These are phyloP conservation scores for Troilus luridus DNA, from an alignment of 2,888 invertebrate genomes.

Conservation along the genomic window DNA sequence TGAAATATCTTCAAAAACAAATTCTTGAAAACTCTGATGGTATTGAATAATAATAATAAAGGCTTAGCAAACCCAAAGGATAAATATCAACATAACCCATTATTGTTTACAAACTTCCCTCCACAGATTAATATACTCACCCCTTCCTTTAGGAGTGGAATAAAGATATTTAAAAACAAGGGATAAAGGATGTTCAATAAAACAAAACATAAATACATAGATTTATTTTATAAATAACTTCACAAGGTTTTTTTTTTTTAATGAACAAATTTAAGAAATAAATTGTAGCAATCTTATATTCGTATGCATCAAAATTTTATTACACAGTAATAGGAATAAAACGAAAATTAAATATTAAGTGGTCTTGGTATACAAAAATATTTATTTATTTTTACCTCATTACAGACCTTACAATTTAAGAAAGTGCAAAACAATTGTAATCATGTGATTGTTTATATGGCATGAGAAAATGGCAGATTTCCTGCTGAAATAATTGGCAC, in stretches of 20 bases:
- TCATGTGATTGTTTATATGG: not conserved
- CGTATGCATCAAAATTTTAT: conserved; percentile 6
- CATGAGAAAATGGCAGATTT: conserved; percentile 36
- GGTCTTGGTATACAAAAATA: conserved; percentile 32
- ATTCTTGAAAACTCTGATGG: no score
- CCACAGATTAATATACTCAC: no score
- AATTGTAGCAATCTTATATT: conserved; percentile 4
- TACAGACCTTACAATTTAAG: conserved; percentile 33
- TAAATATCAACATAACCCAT: no score
- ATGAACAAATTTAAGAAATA: conserved; percentile 21
- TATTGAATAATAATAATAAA: no score
- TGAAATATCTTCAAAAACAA: no score
- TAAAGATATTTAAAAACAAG: not conserved
- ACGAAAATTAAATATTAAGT: not conserved
- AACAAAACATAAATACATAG: conserved; percentile 11
- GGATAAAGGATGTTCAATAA: not conserved
- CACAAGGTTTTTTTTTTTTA: conserved; percentile 19
- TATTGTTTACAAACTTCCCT: no score
- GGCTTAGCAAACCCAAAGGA: no score
- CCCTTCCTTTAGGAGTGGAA: not conserved
- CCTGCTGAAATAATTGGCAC: conserved; percentile 4
- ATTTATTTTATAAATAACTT: conserved; percentile 41
- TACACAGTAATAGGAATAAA: conserved; percentile 13
- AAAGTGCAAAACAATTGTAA: not conserved
- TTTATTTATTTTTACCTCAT: not conserved